Conservation (phyloP, 2,888 invertebrate genomes). For the Ophion obscuratus region DNA sequence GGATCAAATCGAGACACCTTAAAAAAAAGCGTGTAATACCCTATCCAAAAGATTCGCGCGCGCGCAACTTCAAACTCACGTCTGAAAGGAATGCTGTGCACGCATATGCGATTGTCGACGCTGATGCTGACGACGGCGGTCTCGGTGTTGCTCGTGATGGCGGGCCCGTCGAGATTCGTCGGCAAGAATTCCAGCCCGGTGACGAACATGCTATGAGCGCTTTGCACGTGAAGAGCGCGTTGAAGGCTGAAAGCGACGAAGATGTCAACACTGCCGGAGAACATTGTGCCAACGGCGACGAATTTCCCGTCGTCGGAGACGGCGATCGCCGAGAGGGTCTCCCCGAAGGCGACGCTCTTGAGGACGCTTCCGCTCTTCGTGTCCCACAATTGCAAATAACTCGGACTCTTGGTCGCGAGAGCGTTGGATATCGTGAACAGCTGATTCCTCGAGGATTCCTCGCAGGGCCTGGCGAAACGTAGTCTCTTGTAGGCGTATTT, state of each 20-base stretch:
- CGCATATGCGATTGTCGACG: conserved; percentile 96
- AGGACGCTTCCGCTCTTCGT: conserved; percentile 87
- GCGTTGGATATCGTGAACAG: conserved; percentile 94
- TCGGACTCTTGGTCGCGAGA: conserved; percentile 89
- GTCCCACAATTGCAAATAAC: conserved; percentile 93
- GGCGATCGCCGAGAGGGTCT: conserved; percentile 93
- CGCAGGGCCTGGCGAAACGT: conserved; percentile 88
- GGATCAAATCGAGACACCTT: too few relatives aligned
- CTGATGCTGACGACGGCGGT: conserved; percentile 97
- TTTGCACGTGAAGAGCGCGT: conserved; percentile 92
- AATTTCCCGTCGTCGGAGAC: conserved; percentile 96
- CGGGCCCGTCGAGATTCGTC: conserved; percentile 88
- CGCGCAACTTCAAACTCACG: conserved; percentile 86
- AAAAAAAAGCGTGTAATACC: too few relatives aligned
- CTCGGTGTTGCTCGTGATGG: conserved; percentile 90
- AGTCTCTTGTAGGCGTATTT: conserved; percentile 93
- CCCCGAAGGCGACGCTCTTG: conserved; percentile 87
- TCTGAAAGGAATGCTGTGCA: conserved; percentile 93
- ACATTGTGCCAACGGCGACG: conserved; percentile 97
- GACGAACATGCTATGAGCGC: conserved; percentile 98
- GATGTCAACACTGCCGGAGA: conserved; percentile 95
- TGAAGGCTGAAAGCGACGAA: conserved; percentile 96
- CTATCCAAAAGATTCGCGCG: too few relatives aligned
- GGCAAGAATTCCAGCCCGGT: conserved; percentile 98
- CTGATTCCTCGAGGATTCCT: conserved; percentile 86